Evolutionary conservation across 35 echinoderm and acorn worm genomes (phyloP).

Genomic region (Hemicentrotus pulcherrimus): DNA sequence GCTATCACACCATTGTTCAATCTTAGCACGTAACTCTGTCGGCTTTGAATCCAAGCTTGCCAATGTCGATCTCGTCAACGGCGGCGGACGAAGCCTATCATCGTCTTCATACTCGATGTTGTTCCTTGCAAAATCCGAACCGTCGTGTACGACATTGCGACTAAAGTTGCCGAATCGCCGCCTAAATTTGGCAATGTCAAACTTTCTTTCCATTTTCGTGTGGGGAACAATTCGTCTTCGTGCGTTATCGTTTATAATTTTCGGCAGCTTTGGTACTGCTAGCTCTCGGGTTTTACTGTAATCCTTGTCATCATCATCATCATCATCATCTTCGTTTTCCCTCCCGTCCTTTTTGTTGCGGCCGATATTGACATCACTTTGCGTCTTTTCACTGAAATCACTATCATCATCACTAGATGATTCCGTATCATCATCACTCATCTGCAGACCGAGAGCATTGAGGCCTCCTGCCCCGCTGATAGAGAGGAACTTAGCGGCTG

Average conservation of each 20-base stretch:
- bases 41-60: background rate
- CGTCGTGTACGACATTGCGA: background rate
- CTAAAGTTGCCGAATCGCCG: background rate
- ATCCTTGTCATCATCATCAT: background rate
- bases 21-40: background rate
- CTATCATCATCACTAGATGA: slow-evolving; percentile 12
- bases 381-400: background rate
- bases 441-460: background rate
- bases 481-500: slow-evolving; percentile 16
- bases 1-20: slow-evolving; percentile 37
- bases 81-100: background rate
- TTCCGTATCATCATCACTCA: background rate
- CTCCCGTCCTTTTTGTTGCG: background rate
- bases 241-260: background rate
- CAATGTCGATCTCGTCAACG: slow-evolving; percentile 31
- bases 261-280: background rate
- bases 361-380: background rate
- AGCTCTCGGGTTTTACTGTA: background rate
- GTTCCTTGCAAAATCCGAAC: background rate
- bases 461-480: background rate
- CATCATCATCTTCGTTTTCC: slow-evolving; percentile 9
- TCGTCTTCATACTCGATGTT: background rate
- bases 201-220: background rate
- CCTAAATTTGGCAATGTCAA: background rate
- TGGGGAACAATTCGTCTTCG: background rate